Evolutionary conservation across 1,140 invertebrate species (phyloP), one percentile per base, ranked within the genome.

Genomic region (Trichonephila clavipes): DNA sequence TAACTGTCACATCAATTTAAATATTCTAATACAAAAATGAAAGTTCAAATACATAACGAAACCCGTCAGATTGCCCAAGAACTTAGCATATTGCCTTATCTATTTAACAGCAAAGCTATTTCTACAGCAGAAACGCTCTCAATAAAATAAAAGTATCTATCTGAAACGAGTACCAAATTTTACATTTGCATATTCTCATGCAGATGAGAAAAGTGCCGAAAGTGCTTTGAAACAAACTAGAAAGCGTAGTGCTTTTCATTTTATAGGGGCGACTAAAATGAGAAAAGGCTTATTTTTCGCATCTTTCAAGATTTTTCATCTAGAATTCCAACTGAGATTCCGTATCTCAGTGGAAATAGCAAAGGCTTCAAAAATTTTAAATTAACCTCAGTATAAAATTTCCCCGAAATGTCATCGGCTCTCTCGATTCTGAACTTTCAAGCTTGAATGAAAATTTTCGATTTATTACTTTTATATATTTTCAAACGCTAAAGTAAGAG

Each of bases 351-450:
- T 34, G 28, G 16, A 77, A 77, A 5, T 77, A 40, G 16, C 16
- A 77, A 34, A 28, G 24, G 34, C 3, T 77, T 77, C 72, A 7
- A 77, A 77, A 40, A 34, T 77, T 77, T 77, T 77, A 77, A 77
- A 77, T 77, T 77, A 77, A 34, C 72, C 72, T 77, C 34, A 34
- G 72, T 40, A 34, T 77, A 77, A 14, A 77, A 40, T 77, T 77
- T 77, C 72, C 34, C 34, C 34, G 34, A 40, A 77, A 77, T 40
- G 34, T 18, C 72, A 77, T 77, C 28, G 72, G 34, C 14, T 16
- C 14, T 77, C 1, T 34, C 12, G 72, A 77, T 77, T 77, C 72
- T 77, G 28, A 19, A 40, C 72, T 19, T 77, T 77, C 24, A 14
- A 16, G 34, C 34, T 3, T 16, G 72, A 28, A 2, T 77, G 16